phyloP scores from a whole-genome alignment of 2,888 invertebrate species.

The Heliconius sara region DNA sequence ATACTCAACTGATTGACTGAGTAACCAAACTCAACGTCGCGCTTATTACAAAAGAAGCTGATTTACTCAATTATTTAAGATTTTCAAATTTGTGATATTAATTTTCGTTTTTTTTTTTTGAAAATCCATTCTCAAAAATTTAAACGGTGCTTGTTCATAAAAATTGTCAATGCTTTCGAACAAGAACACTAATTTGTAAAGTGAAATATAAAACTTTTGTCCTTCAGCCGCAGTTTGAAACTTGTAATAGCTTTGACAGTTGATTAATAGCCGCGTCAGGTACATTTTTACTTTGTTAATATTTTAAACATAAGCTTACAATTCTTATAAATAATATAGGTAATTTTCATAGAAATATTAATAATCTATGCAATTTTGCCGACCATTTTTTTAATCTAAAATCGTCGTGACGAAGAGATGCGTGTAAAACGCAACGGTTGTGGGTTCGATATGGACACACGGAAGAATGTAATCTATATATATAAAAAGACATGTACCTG shows the following conservation, averaged over 20 bases:
- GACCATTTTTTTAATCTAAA: no score
- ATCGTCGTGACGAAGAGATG: no score
- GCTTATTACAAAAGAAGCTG: no score
- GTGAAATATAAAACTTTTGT: conserved; percentile 20
- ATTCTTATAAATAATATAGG: background rate
- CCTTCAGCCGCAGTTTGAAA: conserved; percentile 10
- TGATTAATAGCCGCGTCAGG: conserved; percentile 26
- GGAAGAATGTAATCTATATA: no score
- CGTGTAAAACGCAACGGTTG: no score
- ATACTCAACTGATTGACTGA: no score
- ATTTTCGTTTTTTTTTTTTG: background rate
- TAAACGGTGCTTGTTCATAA: background rate
- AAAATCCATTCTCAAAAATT: background rate
- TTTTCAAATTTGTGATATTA: background rate
- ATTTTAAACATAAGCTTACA: background rate
- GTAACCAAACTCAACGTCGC: no score
- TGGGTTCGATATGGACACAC: no score
- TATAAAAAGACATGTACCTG: no score
- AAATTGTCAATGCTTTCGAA: conserved; percentile 12
- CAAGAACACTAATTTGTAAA: conserved; percentile 25
- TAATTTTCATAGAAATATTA: background rate
- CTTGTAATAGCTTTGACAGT: conserved; percentile 26
- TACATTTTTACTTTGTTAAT: conserved; percentile 22
- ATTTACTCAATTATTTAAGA: no score
- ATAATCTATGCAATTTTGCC: background rate